phyloP scores from a whole-genome alignment of 2,797 vertebrate species.

The Decapterus maruadsi region DNA sequence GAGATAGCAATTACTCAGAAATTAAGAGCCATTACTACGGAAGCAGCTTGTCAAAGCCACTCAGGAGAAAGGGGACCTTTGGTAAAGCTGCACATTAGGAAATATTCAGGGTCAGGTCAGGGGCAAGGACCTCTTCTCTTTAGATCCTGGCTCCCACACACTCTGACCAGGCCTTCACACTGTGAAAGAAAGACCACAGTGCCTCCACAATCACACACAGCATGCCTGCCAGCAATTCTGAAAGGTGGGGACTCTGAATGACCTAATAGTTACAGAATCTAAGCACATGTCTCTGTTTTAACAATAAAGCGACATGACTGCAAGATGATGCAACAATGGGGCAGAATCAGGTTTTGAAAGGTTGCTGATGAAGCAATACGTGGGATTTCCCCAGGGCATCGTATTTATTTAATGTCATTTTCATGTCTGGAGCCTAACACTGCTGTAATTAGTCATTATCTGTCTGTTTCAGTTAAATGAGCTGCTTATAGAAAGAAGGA shows the following conservation, averaged over 20 bases:
- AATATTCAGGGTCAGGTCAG: constrained; percentile 85
- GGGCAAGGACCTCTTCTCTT: constrained; percentile 79
- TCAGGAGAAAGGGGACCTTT: constrained; percentile 81
- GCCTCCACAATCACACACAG: constrained; percentile 80
- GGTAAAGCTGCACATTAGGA: constrained; percentile 81
- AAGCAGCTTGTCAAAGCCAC: constrained; percentile 87
- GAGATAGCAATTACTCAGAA: constrained; percentile 88
- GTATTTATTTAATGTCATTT: constrained; percentile 34
- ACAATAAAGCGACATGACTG: constrained; percentile 50
- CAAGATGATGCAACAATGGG: constrained; percentile 49
- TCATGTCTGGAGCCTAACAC: constrained; percentile 43
- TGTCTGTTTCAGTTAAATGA: constrained; percentile 37
- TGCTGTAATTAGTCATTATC: constrained; percentile 39
- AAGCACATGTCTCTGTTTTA: constrained; percentile 52
- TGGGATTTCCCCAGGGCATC: constrained; percentile 36
- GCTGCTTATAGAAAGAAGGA: constrained; percentile 39
- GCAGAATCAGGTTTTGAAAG: constrained; percentile 31
- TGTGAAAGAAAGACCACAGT: constrained; percentile 73
- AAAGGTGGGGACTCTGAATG: constrained; percentile 70
- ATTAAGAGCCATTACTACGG: constrained; percentile 85
- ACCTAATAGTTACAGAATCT: constrained; percentile 73
- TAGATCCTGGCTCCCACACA: constrained; percentile 81
- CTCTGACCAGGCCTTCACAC: constrained; percentile 76
- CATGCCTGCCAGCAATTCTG: constrained; percentile 74
- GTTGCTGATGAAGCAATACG: constrained; percentile 37